Base-by-base conservation (phyloP, 2,797 vertebrate genomes). In the Lycodopsis pacificus region DNA sequence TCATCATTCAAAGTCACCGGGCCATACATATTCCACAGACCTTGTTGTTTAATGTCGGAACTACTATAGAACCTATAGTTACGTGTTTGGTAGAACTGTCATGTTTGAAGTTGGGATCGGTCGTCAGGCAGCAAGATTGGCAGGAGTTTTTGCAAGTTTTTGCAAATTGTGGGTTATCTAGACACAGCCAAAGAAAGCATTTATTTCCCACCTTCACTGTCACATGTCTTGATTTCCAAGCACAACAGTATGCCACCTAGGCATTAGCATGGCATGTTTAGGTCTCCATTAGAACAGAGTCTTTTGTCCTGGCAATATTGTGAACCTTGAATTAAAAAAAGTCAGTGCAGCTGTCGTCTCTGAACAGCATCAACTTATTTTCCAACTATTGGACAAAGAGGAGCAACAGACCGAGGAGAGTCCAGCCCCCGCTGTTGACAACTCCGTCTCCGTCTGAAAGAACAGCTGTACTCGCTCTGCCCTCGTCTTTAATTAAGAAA, bases 401-500 rank as follows among this genome's bases (percentile, higher is more conserved):
- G 46, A 69, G 73, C 62, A 57, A 15, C 46, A 76, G 68, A 76
- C 20, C 7, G 36, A 64, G 65, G 32, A 22, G 63, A 20, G 78
- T 72, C 76, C 69, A 63, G 73, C 38, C 27, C 32, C 32, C 64
- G 58, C 57, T 63, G 53, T 48, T 34, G 32, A 34, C 32, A 34
- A 73, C 59, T 66, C 8, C 0, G 14, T 22, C 48, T 59, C 66
- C 27, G 56, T 48, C 27, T 77, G 80, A 79, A 46, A 17, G 71
- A 65, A 72, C 77, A 81, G 72, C 63, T 79, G 74, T 15, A 73
- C 61, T 81, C 56, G 19, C 73, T 61, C 22, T 22, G 58, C 65
- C 64, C 65, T 79, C 44, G 7, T 61, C 30, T 70, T 72, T 71
- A 77, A 82, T 80, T 72, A 51, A 68, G 73, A 71, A n/a, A 69